These are phyloP conservation scores for Orycteropus afer DNA, from an alignment of 2,113 vertebrate species.

Conservation along the genomic window DNA sequence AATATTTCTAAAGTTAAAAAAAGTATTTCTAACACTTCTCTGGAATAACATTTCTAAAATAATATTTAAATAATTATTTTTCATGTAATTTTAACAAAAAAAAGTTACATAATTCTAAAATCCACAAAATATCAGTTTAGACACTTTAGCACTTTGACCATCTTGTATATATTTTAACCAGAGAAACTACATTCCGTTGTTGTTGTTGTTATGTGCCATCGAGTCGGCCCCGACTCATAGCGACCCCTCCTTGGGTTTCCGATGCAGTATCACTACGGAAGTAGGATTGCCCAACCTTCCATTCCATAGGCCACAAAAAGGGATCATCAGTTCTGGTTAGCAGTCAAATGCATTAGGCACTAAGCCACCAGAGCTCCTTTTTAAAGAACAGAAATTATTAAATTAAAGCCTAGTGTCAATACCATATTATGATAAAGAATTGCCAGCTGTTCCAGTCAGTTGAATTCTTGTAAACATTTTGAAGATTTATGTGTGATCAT, in stretches of 20 bases:
- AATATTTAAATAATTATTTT: not conserved
- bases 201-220: no score
- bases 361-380: no score
- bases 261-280: no score
- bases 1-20: slow-evolving; percentile 41
- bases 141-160: not conserved
- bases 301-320: no score
- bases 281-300: no score
- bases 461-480: not conserved
- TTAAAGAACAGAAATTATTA: not conserved
- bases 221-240: no score
- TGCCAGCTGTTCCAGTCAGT: not conserved
- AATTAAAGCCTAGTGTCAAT: not conserved
- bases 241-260: no score
- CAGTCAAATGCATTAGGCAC: no score
- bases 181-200: not conserved
- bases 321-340: not conserved
- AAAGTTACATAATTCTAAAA: not conserved
- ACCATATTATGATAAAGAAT: not conserved
- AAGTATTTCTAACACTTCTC: not conserved
- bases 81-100: slow-evolving; percentile 28
- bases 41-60: slow-evolving; percentile 17
- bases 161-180: not conserved
- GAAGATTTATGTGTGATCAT: not conserved
- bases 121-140: not conserved